phyloP scores from a whole-genome alignment of 1,140 invertebrate genomes.

The Drosophila hydei region DNA sequence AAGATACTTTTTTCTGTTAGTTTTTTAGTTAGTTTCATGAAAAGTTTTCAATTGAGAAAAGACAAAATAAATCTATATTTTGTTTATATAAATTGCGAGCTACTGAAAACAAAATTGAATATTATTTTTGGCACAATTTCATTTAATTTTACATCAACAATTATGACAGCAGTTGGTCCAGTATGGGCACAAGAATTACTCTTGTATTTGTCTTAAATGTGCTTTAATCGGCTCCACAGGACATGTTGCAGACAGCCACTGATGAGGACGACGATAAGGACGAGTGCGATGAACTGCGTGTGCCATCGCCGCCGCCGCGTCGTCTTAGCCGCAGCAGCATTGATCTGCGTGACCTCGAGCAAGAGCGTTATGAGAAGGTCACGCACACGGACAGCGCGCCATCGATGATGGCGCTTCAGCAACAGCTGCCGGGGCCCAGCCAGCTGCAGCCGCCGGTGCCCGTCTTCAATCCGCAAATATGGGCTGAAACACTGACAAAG shows the following conservation, averaged over 20 bases:
- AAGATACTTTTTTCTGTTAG: no score
- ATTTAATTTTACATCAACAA: no score
- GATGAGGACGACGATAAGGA: conserved; percentile 83
- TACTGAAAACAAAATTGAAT: no score
- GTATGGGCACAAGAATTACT: not conserved
- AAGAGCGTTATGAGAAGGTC: conserved; percentile 83
- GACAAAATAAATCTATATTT: no score
- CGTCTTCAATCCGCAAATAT: conserved; percentile 69
- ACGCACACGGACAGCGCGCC: conserved; percentile 83
- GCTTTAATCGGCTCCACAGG: conserved; percentile 51
- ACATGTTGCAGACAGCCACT: conserved; percentile 79
- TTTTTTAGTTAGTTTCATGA: no score
- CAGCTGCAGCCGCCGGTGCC: conserved; percentile 66
- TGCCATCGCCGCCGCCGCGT: conserved; percentile 81
- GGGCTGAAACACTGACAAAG: conserved; percentile 46
- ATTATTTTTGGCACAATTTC: no score
- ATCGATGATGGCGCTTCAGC: conserved; percentile 82
- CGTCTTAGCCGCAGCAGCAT: conserved; percentile 83
- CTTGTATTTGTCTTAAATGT: not conserved
- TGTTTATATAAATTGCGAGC: no score
- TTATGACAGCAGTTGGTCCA: no score
- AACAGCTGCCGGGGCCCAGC: conserved; percentile 43
- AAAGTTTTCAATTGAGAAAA: no score
- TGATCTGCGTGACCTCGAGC: conserved; percentile 82
- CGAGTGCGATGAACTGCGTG: conserved; percentile 81